Conservation (phyloP, 1,140 invertebrate species). For the Apis dorsata region DNA sequence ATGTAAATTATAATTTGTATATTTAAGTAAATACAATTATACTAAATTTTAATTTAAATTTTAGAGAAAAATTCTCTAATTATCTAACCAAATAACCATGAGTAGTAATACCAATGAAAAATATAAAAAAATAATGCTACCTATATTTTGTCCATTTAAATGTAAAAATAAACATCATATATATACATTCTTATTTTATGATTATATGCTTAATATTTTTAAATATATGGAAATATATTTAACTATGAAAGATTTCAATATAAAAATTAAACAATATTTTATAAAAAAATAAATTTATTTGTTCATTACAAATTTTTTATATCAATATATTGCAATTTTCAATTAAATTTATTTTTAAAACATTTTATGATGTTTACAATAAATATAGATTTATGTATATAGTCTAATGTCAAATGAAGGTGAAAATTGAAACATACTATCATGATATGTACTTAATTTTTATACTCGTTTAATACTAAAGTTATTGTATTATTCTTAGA, state of each 20-base stretch:
- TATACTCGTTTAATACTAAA: neutral
- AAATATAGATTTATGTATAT: conserved; percentile 36
- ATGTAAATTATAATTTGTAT: conserved; percentile 15
- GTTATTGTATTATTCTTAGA: conserved; percentile 42
- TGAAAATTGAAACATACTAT: conserved; percentile 37
- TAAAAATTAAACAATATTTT: conserved; percentile 21
- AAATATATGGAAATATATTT: conserved; percentile 5
- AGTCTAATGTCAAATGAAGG: conserved; percentile 15
- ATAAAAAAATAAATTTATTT: conserved; percentile 24
- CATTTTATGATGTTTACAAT: conserved; percentile 20
- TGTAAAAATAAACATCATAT: conserved; percentile 36
- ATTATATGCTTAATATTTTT: conserved; percentile 25
- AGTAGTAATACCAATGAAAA: conserved; percentile 45
- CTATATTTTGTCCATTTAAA: conserved; percentile 32
- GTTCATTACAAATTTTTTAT: conserved; percentile 47
- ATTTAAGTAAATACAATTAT: conserved; percentile 30
- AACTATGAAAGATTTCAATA: conserved; percentile 1
- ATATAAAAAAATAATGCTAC: conserved; percentile 26
- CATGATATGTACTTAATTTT: neutral
- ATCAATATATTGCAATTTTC: conserved; percentile 16
- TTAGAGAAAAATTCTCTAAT: conserved; percentile 13
- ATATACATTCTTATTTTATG: conserved; percentile 19
- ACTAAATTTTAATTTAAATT: conserved; percentile 20
- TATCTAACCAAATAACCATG: neutral
- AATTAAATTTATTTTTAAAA: neutral